Conservation (phyloP, 2,888 invertebrate genomes). For the Drosophila multiciliata region DNA sequence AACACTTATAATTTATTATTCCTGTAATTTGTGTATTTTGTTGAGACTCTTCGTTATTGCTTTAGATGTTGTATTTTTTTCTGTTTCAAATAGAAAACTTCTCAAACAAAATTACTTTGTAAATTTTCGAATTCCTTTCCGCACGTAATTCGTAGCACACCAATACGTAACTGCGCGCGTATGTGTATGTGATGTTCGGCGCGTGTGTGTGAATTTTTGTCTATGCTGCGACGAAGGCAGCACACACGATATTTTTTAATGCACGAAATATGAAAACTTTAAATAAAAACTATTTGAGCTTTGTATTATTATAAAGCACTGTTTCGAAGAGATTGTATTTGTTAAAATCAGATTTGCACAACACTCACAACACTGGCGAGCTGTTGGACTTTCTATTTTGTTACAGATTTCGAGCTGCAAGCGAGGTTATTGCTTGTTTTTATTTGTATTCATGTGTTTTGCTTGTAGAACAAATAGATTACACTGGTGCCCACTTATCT, state of each 20-base stretch:
- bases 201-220: slow-evolving; percentile 37
- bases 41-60: slow-evolving; percentile 51
- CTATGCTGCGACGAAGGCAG: slow-evolving; percentile 26
- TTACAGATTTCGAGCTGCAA: slow-evolving; percentile 46
- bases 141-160: slow-evolving; percentile 57
- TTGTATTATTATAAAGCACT: slow-evolving; percentile 15
- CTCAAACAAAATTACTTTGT: slow-evolving; percentile 36
- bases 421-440: slow-evolving; percentile 72
- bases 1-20: slow-evolving; percentile 28
- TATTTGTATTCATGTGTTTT: slow-evolving; percentile 44
- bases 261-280: slow-evolving; percentile 29
- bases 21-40: slow-evolving; percentile 30
- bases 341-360: slow-evolving; percentile 58
- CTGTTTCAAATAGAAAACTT: slow-evolving; percentile 16
- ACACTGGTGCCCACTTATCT: slow-evolving; percentile 35
- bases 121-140: slow-evolving; percentile 49
- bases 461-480: slow-evolving; percentile 31
- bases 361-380: slow-evolving; percentile 81
- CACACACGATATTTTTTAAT: slow-evolving; percentile 24
- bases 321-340: slow-evolving; percentile 16
- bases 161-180: slow-evolving; percentile 43
- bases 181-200: background rate
- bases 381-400: slow-evolving; percentile 78
- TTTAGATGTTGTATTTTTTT: slow-evolving; percentile 9
- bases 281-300: slow-evolving; percentile 26